phyloP scores from a whole-genome alignment of 2,113 vertebrate genomes.

The Myanophis thanlyinensis region DNA sequence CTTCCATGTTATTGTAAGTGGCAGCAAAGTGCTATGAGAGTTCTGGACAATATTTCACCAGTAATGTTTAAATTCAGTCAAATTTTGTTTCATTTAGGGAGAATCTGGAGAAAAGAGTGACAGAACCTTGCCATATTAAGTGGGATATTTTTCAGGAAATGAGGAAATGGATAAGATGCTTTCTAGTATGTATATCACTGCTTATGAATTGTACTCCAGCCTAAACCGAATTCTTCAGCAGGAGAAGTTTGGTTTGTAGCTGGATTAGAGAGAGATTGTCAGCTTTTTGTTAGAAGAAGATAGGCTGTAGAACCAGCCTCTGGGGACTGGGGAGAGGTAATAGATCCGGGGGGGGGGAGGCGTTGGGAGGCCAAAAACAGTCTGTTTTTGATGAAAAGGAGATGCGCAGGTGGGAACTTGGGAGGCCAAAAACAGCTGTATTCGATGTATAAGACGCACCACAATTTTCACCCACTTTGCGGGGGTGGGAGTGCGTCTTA shows the following conservation, averaged over 20 bases:
- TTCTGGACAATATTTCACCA: not conserved
- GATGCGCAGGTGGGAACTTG: too few relatives aligned
- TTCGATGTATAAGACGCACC: too few relatives aligned
- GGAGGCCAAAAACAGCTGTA: too few relatives aligned
- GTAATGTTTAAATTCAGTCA: not conserved
- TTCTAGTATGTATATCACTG: not conserved
- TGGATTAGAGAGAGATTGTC: not conserved
- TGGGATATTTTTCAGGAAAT: not conserved
- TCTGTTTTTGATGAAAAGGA: too few relatives aligned
- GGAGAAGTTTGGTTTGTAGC: not conserved
- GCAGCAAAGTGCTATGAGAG: not conserved
- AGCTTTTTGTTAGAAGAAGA: not conserved
- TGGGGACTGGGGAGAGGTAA: too few relatives aligned
- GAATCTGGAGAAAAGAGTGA: not conserved
- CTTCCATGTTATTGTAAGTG: not conserved
- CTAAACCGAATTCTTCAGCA: not conserved
- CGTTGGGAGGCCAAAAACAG: too few relatives aligned
- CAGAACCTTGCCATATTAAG: not conserved
- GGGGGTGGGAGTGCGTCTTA: too few relatives aligned
- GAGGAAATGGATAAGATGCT: not conserved
- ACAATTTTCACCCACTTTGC: too few relatives aligned
- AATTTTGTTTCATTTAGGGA: not conserved
- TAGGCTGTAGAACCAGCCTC: not conserved
- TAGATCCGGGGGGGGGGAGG: too few relatives aligned
- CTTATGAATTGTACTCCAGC: not conserved